Conservation (phyloP, 2,797 vertebrate genomes). For the Lithobates pipiens region DNA sequence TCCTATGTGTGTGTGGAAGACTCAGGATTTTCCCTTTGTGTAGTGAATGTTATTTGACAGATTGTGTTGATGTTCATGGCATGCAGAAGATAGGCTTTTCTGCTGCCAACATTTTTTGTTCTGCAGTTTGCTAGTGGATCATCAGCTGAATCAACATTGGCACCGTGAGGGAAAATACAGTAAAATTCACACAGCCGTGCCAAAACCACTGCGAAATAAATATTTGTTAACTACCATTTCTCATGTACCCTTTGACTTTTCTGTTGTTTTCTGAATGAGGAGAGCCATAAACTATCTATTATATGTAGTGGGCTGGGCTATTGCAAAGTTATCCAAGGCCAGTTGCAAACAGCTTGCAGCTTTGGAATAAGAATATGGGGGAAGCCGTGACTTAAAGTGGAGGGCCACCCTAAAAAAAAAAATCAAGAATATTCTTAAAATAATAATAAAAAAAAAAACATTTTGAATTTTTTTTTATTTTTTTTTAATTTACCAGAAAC, state of each 20-base stretch:
- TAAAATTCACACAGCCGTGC: not conserved
- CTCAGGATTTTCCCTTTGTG: not conserved
- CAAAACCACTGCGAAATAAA: not conserved
- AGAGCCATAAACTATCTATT: not conserved
- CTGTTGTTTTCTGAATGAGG: not conserved
- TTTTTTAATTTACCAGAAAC: too few species aligned
- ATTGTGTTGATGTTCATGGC: conserved; percentile 15
- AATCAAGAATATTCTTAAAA: too few species aligned
- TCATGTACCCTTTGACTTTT: not conserved
- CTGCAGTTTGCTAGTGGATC: conserved; percentile 25
- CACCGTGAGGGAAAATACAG: conserved; percentile 33
- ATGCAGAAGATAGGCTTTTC: conserved; percentile 28
- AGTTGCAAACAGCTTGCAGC: not conserved
- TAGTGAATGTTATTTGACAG: conserved; percentile 12
- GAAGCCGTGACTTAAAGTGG: not conserved
- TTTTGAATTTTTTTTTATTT: too few species aligned
- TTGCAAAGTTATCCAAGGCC: not conserved
- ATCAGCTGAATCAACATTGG: conserved; percentile 45
- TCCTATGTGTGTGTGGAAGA: not conserved
- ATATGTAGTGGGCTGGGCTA: not conserved
- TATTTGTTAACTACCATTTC: not conserved
- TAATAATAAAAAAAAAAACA: too few species aligned
- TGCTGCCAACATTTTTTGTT: conserved; percentile 24
- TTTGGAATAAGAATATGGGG: not conserved
- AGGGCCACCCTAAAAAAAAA: too few species aligned